These are phyloP conservation scores for Boulengeromyrus knoepffleri DNA, from an alignment of 2,113 vertebrate species.

Conservation along the genomic window DNA sequence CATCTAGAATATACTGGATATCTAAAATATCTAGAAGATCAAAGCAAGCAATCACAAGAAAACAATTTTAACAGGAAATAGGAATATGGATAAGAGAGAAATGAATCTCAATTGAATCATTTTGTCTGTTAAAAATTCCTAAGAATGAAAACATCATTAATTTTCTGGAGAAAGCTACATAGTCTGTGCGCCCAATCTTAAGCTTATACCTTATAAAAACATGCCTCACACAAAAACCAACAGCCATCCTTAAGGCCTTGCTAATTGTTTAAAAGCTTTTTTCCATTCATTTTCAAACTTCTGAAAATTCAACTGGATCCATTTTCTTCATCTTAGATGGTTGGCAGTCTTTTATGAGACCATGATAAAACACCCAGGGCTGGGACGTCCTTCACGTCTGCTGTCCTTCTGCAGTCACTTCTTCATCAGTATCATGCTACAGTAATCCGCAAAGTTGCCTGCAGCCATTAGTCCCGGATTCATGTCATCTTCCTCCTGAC, in stretches of 20 bases:
- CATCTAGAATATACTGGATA: neutral
- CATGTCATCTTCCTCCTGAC: neutral
- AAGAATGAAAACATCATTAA: neutral
- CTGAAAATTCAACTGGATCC: neutral
- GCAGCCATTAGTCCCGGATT: neutral
- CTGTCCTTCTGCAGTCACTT: neutral
- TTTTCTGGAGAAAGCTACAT: neutral
- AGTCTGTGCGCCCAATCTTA: neutral
- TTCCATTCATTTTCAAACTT: neutral
- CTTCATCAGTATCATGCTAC: neutral
- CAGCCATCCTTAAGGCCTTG: neutral
- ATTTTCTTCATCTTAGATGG: neutral
- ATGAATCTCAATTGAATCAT: neutral
- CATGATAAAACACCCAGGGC: neutral
- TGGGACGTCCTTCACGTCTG: neutral
- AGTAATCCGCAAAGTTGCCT: neutral
- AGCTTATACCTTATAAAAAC: neutral
- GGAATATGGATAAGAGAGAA: neutral
- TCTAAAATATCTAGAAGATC: neutral
- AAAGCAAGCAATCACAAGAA: neutral
- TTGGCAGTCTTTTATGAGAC: neutral
- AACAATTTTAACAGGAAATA: neutral
- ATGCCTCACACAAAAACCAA: neutral
- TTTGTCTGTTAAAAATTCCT: neutral
- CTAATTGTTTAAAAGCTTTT: neutral